phyloP scores from a whole-genome alignment of 2,888 invertebrate genomes.

The Andrena trimmerana region DNA sequence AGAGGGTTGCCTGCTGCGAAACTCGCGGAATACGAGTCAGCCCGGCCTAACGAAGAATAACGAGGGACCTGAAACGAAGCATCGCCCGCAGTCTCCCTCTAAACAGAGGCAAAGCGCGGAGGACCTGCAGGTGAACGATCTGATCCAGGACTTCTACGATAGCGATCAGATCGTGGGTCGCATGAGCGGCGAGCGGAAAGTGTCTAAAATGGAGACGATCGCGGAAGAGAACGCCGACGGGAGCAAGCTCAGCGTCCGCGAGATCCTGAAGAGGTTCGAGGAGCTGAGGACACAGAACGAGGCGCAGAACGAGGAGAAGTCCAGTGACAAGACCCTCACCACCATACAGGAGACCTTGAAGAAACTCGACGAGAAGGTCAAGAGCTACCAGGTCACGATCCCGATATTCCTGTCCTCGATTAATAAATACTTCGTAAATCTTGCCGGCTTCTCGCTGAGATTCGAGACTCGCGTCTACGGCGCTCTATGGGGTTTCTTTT shows the following conservation, averaged over 20 bases:
- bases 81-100: slow-evolving; percentile 55
- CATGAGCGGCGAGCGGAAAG: slow-evolving; percentile 75
- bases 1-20: slow-evolving; percentile 79
- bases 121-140: slow-evolving; percentile 76
- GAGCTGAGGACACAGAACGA: slow-evolving; percentile 86
- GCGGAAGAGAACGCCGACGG: slow-evolving; percentile 90
- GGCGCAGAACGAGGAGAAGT: slow-evolving; percentile 75
- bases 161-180: slow-evolving; percentile 75
- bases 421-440: slow-evolving; percentile 45
- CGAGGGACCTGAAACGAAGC: slow-evolving; percentile 14
- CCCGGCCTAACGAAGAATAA: slow-evolving; percentile 14
- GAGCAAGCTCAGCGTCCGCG: slow-evolving; percentile 93
- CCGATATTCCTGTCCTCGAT: slow-evolving; percentile 62
- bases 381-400: slow-evolving; percentile 81
- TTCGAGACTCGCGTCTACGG: slow-evolving; percentile 8
- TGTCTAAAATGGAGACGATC: slow-evolving; percentile 91
- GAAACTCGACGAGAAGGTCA: slow-evolving; percentile 85
- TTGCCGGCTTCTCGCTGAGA: not conserved
- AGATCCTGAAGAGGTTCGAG: slow-evolving; percentile 93
- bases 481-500: slow-evolving; percentile 2
- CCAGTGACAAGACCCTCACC: slow-evolving; percentile 81
- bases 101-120: slow-evolving; percentile 68
- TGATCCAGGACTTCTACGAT: slow-evolving; percentile 81
- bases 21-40: slow-evolving; percentile 69
- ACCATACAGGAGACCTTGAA: slow-evolving; percentile 85